Base-by-base conservation (phyloP, 2,113 vertebrate genomes). In the Myiozetetes cayanensis region DNA sequence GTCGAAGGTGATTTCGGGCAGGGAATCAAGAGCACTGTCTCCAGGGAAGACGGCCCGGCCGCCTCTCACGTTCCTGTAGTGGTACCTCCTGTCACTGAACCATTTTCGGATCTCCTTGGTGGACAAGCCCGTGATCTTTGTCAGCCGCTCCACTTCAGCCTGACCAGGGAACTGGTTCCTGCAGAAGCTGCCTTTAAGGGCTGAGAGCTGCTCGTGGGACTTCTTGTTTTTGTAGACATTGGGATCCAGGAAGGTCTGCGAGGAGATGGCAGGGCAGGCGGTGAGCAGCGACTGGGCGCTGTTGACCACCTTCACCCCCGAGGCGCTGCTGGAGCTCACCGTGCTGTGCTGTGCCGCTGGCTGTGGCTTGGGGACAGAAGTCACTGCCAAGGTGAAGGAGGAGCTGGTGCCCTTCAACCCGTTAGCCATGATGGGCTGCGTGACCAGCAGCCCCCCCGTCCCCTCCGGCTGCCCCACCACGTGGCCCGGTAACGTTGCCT, bases 81-180 rank as follows among this genome's bases (percentile, higher is more conserved):
- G 99, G 97, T 99, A 99, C 41, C 99, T 97, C 33, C 99, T 98
- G 74, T 99, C 99, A 0, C 99, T 99, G 97, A 99, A 99, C 99
- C 99, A 99, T 87, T 99, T 99, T 35, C 99, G 98, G 25, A 99
- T 99, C 93, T 99, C 99, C 76, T 99, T 98, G 47, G 99, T 98
- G 4, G 98, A 98, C 52, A 99, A 98, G 31, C 99, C 99, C 0
- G 99, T 99, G 73, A 99, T 97, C 85, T 98, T 97, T 35, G 99
- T 98, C 84, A 99, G 98, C 41, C 99, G 98, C 66, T 99, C 99
- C 0, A 99, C 99, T 94, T 99, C 99, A 4, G 98, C 98, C 94
- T 99, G 99, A 77, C 98, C 98, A 1, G 99, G 99, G 93, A 99
- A 99, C 96, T 99, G 99, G 92, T 97, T 98, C 76, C 94, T 92